Evolutionary conservation across 1,140 invertebrate genomes (phyloP).

Genomic region (Temnothorax curvispinosus): DNA sequence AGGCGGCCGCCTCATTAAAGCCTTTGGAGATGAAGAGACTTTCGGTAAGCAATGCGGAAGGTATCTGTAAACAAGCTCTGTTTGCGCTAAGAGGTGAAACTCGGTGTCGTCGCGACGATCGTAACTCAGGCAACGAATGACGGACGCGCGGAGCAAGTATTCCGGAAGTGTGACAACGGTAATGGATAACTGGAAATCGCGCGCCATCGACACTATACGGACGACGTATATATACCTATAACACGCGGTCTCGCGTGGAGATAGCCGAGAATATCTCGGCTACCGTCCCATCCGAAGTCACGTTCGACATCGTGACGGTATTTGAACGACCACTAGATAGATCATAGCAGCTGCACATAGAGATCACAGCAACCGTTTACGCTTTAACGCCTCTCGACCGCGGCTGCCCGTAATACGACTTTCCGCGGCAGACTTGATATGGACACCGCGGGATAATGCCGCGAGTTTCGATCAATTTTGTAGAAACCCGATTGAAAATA

Average conservation of each 20-base stretch:
- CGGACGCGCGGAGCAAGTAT: conserved; percentile 74
- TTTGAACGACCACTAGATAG: conserved; percentile 51
- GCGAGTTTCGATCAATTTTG: background rate
- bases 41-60: background rate
- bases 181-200: conserved; percentile 82
- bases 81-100: conserved; percentile 1
- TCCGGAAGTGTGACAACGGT: conserved; percentile 83
- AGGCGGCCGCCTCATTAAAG: background rate
- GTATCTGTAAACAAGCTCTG: conserved; percentile 16
- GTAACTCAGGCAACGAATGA: conserved; percentile 48
- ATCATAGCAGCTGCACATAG: conserved; percentile 59
- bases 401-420: background rate
- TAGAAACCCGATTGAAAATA: background rate
- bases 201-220: conserved; percentile 63
- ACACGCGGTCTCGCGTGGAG: conserved; percentile 15
- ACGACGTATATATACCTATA: conserved; percentile 42
- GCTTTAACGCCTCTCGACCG: conserved; percentile 46
- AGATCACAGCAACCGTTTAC: conserved; percentile 55
- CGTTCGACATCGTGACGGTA: conserved; percentile 72
- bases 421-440: conserved; percentile 9
- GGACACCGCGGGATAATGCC: too few species aligned
- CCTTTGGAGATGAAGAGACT: background rate
- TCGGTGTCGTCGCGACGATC: conserved; percentile 9
- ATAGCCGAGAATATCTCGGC: conserved; percentile 60
- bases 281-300: conserved; percentile 66